Base-by-base conservation (phyloP, 2,888 invertebrate genomes). In the Labia minor region DNA sequence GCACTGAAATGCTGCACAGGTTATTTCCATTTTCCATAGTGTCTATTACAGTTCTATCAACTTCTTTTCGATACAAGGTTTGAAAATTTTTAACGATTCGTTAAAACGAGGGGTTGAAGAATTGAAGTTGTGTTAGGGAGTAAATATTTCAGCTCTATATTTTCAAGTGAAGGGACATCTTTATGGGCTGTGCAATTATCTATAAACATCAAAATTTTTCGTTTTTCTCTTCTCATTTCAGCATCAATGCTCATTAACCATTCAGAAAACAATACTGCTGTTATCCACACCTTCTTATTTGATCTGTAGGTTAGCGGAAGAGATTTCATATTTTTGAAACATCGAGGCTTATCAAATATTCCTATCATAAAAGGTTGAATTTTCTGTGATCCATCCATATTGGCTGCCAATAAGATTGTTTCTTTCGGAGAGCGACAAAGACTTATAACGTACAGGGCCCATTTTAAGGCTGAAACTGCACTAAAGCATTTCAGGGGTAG, bases 81-180 rank as follows among this genome's bases (percentile, higher is more conserved):
- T 70, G 66, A 62, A 68, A 66, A 67, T 68, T 69, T 68, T 70
- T 69, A 62, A 71, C 70, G 16, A 71, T 70, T 37, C 70, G 69
- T 67, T 68, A n/a, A n/a, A 69, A 65, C 70, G 69, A 11, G 68
- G 61, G 19, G 71, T 65, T 71, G 69, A 33, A 70, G 49, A 49
- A 49, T 49, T 49, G 33, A 33, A 33, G 33, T 33, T 33, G 33
- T 33, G 33, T 33, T 33, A 33, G 33, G 33, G 33, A 11, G 33
- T 33, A 33, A 33, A 33, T 33, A 33, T 33, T 33, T 33, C 33
- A 33, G 33, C 33, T 33, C 33, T 33, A 33, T 33, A 33, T 33
- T 33, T 33, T 33, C 33, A 33, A 33, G 33, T 33, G 33, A 33
- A 33, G 33, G 33, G 33, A 33, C 33, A 33, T 33, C 33, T 33